phyloP scores from a whole-genome alignment of 2,797 vertebrate species.

The Selene dorsalis region DNA sequence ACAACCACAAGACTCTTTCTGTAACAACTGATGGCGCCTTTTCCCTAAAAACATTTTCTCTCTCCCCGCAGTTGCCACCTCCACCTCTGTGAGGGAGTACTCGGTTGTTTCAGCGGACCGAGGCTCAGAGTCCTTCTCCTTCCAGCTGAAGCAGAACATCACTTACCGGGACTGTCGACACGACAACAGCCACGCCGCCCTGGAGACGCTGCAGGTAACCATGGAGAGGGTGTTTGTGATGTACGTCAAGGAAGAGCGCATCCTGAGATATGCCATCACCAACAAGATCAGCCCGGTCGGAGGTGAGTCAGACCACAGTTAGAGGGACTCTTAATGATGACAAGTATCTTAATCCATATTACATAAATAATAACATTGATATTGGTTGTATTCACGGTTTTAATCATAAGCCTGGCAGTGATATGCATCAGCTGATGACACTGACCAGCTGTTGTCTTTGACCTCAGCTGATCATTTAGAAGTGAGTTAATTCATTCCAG shows the following conservation, averaged over 20 bases:
- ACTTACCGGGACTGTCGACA: constrained; percentile 87
- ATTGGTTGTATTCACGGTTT: too few species aligned
- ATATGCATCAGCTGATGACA: background rate
- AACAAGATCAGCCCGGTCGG: constrained; percentile 86
- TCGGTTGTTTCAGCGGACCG: constrained; percentile 79
- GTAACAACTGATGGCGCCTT: fast-evolving
- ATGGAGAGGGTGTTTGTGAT: constrained; percentile 90
- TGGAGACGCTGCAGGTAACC: constrained; percentile 83
- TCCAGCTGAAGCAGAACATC: constrained; percentile 91
- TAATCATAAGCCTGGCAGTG: background rate
- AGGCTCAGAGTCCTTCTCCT: constrained; percentile 86
- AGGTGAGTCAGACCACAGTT: constrained; percentile 80
- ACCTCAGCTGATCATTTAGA: background rate
- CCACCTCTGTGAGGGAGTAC: constrained; percentile 87
- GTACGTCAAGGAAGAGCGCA: constrained; percentile 89
- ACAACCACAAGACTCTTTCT: background rate
- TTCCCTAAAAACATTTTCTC: background rate
- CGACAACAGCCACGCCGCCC: constrained; percentile 43
- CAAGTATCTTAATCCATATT: too few species aligned
- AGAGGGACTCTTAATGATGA: too few species aligned
- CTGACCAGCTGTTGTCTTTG: constrained; percentile 3
- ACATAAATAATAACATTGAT: too few species aligned
- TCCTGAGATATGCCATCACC: constrained; percentile 92
- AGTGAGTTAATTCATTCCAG: constrained; percentile 36
- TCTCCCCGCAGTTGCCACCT: constrained; percentile 83